Base-by-base conservation (phyloP, 2,113 vertebrate species). In the Dasyornis broadbenti region DNA sequence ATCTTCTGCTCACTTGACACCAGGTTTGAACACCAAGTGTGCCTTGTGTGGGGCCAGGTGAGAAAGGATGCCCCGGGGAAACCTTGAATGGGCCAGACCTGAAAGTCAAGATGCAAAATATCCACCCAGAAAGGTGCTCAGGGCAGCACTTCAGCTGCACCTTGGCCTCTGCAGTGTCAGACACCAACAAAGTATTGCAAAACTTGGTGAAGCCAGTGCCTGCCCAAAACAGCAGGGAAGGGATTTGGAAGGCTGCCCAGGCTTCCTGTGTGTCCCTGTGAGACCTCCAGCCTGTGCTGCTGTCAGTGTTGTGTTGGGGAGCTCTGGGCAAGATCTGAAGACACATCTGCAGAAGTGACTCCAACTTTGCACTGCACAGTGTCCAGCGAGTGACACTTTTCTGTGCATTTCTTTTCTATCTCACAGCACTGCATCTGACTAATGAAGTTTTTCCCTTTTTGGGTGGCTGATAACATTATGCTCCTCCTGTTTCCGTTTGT, bases 291-390 rank as follows among this genome's bases (percentile, higher is more conserved):
- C 57, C 44, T 10, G 47, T 7, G 66, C 72, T 40, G 68, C 89
- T 64, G 16, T 26, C 61, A 13, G 56, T 15, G 1, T 8, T 8
- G 44, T 2, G 0, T 0, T 6, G 16, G 8, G 65, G 66, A 60
- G 68, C 76, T 50, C 59, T 3, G 50, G 64, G 28, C 14, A 8
- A 4, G 37, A 20, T 17, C 40, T 56, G 75, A 33, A 52, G 39
- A 7, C 11, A 1, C 0, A 0, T 17, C 69, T 70, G 60, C 60
- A 45, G 14, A 53, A n/a, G 1, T 2, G 19, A 20, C 26, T 63
- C 45, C 0, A 0, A 8, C 56, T 35, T 6, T 11, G 26, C 8
- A 1, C 82, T 15, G 78, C 65, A 61, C 31, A 22, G 45, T 59
- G 53, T n/a, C 84, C 73, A 33, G 39, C 1, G 4, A 78, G 39